phyloP scores from a whole-genome alignment of 2,888 invertebrate species.

The Drosophila eohydei region DNA sequence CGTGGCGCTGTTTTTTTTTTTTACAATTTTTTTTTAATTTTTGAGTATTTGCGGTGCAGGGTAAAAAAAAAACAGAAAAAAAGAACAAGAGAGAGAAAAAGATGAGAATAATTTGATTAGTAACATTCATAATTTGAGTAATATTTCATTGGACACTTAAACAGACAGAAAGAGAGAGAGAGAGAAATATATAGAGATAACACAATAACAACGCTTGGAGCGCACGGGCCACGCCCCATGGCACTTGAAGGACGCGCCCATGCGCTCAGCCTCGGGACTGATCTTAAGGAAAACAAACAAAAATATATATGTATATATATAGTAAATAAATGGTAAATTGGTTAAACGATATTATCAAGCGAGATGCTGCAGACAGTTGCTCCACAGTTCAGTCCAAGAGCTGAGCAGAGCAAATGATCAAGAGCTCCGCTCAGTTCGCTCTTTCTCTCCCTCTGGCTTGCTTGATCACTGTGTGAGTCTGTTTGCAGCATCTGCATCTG shows the following conservation, averaged over 20 bases:
- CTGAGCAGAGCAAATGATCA: background rate
- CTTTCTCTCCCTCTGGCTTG: background rate
- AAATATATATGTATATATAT: constrained; percentile 54
- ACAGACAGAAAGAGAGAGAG: constrained; percentile 20
- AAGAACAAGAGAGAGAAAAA: constrained; percentile 47
- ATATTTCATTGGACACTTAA: constrained; percentile 49
- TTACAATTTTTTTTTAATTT: constrained; percentile 23
- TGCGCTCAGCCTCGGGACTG: constrained; percentile 65
- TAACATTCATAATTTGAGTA: constrained; percentile 56
- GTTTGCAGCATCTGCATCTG: constrained; percentile 16
- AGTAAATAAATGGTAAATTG: constrained; percentile 31
- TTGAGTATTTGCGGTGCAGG: constrained; percentile 48
- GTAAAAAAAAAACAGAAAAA: constrained; percentile 39
- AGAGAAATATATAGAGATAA: constrained; percentile 28
- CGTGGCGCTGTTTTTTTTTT: constrained; percentile 76
- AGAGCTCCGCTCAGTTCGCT: background rate
- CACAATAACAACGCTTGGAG: constrained; percentile 42
- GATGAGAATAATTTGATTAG: constrained; percentile 71
- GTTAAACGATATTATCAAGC: constrained; percentile 20
- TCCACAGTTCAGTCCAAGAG: background rate
- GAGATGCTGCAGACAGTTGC: constrained; percentile 4
- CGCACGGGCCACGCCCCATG: constrained; percentile 72
- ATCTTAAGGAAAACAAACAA: constrained; percentile 72
- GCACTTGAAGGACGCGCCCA: constrained; percentile 65
- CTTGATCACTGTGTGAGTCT: background rate